Percentiles rank a stretch among this genome's conserved stretches.
Conservation (phyloP, 2,888 invertebrate genomes). For the Archips crataeganus region DNA sequence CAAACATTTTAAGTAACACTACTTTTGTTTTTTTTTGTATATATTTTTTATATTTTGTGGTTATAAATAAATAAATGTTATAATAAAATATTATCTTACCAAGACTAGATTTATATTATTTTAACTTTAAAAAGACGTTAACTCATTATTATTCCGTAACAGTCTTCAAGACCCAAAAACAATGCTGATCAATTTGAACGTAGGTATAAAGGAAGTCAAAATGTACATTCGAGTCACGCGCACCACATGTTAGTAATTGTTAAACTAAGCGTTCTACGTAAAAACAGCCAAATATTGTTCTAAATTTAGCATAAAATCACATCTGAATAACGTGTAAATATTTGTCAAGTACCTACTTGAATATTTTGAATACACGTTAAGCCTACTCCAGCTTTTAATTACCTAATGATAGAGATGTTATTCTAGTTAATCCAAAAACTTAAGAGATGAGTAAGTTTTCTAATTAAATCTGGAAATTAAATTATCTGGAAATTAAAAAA, state of each 20-base stretch:
- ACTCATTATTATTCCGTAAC: slow-evolving; percentile 20
- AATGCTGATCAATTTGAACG: slow-evolving; percentile 23
- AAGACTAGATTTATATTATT: background rate
- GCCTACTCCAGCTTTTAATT: too few relatives aligned
- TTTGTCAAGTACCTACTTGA: background rate
- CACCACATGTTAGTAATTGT: slow-evolving; percentile 15
- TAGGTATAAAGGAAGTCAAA: slow-evolving; percentile 27
- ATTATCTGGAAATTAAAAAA: too few relatives aligned
- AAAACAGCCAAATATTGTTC: background rate
- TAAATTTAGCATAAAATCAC: background rate
- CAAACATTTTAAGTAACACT: background rate
- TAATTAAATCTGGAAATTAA: too few relatives aligned
- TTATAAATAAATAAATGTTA: too few relatives aligned
- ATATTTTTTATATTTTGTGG: too few relatives aligned
- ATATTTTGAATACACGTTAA: slow-evolving; percentile 47
- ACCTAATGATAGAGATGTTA: background rate
- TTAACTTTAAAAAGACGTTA: background rate
- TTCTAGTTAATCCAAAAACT: background rate
- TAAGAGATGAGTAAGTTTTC: background rate
- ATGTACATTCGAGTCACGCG: slow-evolving; percentile 21
- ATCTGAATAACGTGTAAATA: background rate
- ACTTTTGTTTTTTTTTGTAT: too few relatives aligned
- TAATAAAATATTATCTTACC: too few relatives aligned
- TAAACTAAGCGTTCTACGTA: background rate
- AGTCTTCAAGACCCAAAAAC: slow-evolving; percentile 17